phyloP scores from a whole-genome alignment of 2,113 vertebrate species.

The Panurus biarmicus region DNA sequence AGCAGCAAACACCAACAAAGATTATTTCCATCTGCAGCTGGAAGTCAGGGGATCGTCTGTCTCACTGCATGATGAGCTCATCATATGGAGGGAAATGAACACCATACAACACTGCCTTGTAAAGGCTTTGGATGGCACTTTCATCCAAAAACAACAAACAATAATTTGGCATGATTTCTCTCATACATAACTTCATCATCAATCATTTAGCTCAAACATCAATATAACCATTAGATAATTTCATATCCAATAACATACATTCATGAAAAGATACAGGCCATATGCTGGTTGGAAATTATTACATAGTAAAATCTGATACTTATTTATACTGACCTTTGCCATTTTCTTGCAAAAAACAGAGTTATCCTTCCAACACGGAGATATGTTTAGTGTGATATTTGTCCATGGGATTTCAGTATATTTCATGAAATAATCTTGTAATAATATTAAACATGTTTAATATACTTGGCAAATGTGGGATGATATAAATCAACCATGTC shows the following conservation, averaged over 20 bases:
- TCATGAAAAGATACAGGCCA: background rate
- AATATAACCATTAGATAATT: background rate
- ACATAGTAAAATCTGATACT: background rate
- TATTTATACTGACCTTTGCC: background rate
- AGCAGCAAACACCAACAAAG: background rate
- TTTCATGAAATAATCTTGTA: background rate
- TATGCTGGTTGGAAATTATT: background rate
- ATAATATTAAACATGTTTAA: background rate
- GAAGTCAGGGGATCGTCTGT: background rate
- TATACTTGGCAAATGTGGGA: background rate
- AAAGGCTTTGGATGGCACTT: background rate
- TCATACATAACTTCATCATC: background rate
- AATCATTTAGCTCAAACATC: background rate
- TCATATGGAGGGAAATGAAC: background rate
- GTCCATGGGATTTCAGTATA: background rate
- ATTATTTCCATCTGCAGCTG: constrained; percentile 1
- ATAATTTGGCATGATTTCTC: background rate
- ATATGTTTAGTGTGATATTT: background rate
- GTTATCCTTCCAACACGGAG: background rate
- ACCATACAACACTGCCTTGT: background rate
- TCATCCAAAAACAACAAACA: background rate
- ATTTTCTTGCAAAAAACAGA: background rate
- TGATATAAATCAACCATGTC: background rate
- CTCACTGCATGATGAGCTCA: background rate
- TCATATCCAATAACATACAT: background rate